Conservation (phyloP, 2,797 vertebrate species). For the Anas bernieri region DNA sequence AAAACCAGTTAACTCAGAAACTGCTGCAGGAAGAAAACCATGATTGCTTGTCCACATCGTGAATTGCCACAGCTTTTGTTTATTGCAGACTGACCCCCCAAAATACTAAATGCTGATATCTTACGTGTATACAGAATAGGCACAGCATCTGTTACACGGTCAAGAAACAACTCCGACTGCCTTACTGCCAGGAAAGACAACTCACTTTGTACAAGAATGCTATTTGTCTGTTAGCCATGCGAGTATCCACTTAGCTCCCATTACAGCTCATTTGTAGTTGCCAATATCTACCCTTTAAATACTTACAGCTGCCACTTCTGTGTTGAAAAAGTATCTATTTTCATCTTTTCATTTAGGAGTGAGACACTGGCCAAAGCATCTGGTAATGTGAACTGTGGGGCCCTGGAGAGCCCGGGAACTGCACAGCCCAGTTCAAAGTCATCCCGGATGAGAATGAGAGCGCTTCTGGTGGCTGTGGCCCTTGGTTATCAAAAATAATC, state of each 20-base stretch:
- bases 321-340: slow-evolving; percentile 41
- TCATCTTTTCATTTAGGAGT: slow-evolving; percentile 16
- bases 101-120: not conserved
- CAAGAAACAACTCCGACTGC: not conserved
- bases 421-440: not conserved
- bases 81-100: not conserved
- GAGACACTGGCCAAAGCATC: slow-evolving; percentile 43
- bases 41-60: not conserved
- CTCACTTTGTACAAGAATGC: slow-evolving; percentile 7
- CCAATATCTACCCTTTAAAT: slow-evolving; percentile 59
- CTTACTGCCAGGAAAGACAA: slow-evolving; percentile 30
- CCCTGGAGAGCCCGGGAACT: not conserved
- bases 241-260: slow-evolving; percentile 47
- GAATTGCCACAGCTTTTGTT: not conserved
- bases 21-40: not conserved
- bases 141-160: not conserved
- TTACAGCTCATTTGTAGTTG: slow-evolving; percentile 50
- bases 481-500: not conserved
- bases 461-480: not conserved
- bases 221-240: slow-evolving; percentile 19
- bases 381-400: slow-evolving; percentile 24
- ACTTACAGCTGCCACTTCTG: slow-evolving; percentile 57
- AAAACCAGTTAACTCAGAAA: slow-evolving; percentile 43
- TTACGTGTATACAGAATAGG: not conserved
- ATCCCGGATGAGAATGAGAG: not conserved